A percentile compares a stretch with the other conserved stretches of the same genome.
Evolutionary conservation across 1,140 invertebrate genomes (phyloP).

Genomic region (Heliconius himera): DNA sequence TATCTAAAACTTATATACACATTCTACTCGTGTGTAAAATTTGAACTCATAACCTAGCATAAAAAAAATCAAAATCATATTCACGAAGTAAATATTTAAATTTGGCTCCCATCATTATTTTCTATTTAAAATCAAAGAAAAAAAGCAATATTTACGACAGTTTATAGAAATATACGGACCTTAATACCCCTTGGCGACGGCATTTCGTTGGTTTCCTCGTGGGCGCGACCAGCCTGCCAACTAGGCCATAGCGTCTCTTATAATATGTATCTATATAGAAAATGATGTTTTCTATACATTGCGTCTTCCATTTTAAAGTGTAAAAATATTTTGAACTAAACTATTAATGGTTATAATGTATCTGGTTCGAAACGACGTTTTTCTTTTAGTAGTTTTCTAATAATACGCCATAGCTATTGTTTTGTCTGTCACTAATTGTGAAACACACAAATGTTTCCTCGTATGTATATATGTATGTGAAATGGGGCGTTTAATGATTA

Average conservation of each 20-base stretch:
- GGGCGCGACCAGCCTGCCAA: conserved; percentile 35
- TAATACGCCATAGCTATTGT: conserved; percentile 21
- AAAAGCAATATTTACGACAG: conserved; percentile 15
- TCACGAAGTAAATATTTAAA: neutral
- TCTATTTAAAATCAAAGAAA: conserved; percentile 20
- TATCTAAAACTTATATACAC: no score
- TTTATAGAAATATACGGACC: conserved; percentile 34
- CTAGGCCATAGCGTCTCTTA: conserved; percentile 35
- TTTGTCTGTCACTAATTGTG: conserved; percentile 32
- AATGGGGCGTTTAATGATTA: conserved; percentile 19
- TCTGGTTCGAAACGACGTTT: neutral
- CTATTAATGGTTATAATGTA: neutral
- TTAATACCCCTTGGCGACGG: conserved; percentile 39
- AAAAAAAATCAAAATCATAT: neutral
- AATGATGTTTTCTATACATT: neutral
- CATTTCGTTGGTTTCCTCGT: conserved; percentile 40
- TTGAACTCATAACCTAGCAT: no score
- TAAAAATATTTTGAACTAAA: neutral
- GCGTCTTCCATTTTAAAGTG: neutral
- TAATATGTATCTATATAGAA: neutral
- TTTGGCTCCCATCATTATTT: neutral
- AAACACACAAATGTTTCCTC: conserved; percentile 23
- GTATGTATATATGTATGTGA: conserved; percentile 9
- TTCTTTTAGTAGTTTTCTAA: conserved; percentile 24
- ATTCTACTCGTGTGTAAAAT: no score